Conservation (phyloP, 2,113 vertebrate species). For the Anseranas semipalmata region DNA sequence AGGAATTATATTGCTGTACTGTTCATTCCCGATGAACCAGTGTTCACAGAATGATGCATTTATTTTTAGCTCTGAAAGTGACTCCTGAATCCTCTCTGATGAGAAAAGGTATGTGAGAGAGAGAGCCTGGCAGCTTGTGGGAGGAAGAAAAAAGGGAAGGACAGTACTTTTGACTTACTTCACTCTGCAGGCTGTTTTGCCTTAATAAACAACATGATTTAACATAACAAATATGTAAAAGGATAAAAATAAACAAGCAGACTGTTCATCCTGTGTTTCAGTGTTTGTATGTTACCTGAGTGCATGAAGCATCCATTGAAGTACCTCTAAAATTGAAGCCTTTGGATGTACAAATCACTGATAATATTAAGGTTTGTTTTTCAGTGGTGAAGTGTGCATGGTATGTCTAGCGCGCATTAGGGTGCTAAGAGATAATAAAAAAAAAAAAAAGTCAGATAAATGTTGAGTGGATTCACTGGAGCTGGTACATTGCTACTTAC, state of each 20-base stretch:
- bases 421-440: background rate
- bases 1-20: background rate
- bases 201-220: background rate
- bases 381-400: background rate
- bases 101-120: background rate
- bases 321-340: background rate
- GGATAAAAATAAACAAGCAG: background rate
- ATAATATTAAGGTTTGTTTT: background rate
- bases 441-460: background rate
- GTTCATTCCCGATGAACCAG: background rate
- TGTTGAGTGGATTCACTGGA: background rate
- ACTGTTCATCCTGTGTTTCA: background rate
- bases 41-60: background rate
- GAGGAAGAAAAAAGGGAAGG: background rate
- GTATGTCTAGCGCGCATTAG: background rate
- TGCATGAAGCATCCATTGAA: background rate
- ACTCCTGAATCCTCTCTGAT: background rate
- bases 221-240: background rate
- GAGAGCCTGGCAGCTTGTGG: background rate
- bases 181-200: background rate
- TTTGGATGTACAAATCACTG: background rate
- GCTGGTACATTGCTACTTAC: background rate
- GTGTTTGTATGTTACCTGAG: background rate
- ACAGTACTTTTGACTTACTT: background rate
- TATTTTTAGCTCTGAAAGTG: conserved; percentile 7